A percentile compares a stretch with the other conserved stretches of the same genome.
These are phyloP conservation scores for Andrena cerasifolii DNA, from an alignment of 1,140 invertebrate genomes.

Conservation along the genomic window DNA sequence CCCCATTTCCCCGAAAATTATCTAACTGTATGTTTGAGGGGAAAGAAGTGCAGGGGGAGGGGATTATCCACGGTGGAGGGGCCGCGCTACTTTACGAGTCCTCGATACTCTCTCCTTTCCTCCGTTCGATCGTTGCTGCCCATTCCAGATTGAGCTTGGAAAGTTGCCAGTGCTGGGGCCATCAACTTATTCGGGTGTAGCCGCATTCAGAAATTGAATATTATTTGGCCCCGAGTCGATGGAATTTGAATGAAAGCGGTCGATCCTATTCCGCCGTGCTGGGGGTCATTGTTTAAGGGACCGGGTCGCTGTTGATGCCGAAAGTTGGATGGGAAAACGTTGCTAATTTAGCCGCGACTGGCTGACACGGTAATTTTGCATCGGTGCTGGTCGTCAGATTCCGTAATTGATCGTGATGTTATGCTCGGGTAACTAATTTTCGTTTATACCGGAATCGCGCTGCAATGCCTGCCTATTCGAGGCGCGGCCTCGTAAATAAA, in stretches of 20 bases:
- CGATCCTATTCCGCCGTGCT: background rate
- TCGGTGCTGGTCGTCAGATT: constrained; percentile 33
- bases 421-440: constrained; percentile 21
- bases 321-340: background rate
- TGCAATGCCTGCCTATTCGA: constrained; percentile 35
- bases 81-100: background rate
- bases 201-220: constrained; percentile 3
- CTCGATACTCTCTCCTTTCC: too few species aligned
- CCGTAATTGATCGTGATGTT: constrained; percentile 41
- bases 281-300: background rate
- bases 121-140: background rate
- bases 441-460: constrained; percentile 39
- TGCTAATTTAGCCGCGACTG: background rate
- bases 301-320: too few species aligned
- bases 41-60: background rate
- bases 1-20: constrained; percentile 7
- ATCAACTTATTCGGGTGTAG: background rate
- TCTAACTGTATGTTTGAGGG: too few species aligned
- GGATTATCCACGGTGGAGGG: constrained; percentile 8
- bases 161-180: background rate
- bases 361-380: constrained; percentile 13
- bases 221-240: background rate
- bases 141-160: constrained; percentile 22
- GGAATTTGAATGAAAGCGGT: background rate
- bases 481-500: constrained; percentile 23